Evolutionary conservation across 2,113 vertebrate genomes (phyloP).

Genomic region (Triplophysa dalaica): DNA sequence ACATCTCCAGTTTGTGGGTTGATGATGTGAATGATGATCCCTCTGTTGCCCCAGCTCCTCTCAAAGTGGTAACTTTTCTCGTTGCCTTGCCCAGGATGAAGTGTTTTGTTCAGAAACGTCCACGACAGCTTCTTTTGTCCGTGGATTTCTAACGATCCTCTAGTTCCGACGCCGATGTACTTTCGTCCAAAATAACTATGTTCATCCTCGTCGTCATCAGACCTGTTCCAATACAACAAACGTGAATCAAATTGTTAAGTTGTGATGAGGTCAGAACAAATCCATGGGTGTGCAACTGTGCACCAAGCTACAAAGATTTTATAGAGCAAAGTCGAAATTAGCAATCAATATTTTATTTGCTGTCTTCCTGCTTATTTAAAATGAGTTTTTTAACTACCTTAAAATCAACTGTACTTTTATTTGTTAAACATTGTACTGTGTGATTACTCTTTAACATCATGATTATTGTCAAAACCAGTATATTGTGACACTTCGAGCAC

Average conservation of each 20-base stretch:
- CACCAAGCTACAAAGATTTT: too few relatives aligned
- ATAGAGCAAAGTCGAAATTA: too few relatives aligned
- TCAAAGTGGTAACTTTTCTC: conserved; percentile 89
- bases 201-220: conserved; percentile 73
- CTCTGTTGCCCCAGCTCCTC: conserved; percentile 92
- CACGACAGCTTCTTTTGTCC: conserved; percentile 88
- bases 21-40: conserved; percentile 88
- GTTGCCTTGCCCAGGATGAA: conserved; percentile 82
- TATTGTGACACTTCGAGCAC: too few relatives aligned
- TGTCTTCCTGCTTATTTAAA: too few relatives aligned
- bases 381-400: too few relatives aligned
- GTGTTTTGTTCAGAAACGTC: conserved; percentile 92
- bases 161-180: conserved; percentile 84
- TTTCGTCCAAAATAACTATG: conserved; percentile 91
- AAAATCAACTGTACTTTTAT: too few relatives aligned
- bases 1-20: conserved; percentile 82
- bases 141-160: conserved; percentile 88
- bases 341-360: too few relatives aligned
- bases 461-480: too few relatives aligned
- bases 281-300: too few relatives aligned
- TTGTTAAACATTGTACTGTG: too few relatives aligned
- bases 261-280: too few relatives aligned
- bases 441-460: too few relatives aligned
- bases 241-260: neutral
- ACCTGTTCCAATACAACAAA: conserved; percentile 64